phyloP scores from a whole-genome alignment of 2,888 invertebrate species.

The Boloria euphrosyne region DNA sequence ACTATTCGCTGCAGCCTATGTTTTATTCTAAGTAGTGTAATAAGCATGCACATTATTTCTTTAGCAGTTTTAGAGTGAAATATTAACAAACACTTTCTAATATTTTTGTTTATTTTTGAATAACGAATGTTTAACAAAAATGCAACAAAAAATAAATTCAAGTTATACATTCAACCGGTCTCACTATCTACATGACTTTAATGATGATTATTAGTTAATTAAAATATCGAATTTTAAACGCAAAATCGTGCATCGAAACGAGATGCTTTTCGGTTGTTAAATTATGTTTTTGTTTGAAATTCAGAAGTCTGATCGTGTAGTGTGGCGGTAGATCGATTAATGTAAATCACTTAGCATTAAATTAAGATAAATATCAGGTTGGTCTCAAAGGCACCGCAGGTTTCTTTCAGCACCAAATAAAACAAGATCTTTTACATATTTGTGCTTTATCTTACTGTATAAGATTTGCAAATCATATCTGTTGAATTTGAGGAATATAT shows the following conservation, averaged over 20 bases:
- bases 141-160: not conserved
- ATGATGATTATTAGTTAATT: constrained; percentile 4
- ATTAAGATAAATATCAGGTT: constrained; percentile 24
- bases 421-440: constrained; percentile 9
- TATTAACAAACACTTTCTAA: too few species aligned
- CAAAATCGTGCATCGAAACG: not conserved
- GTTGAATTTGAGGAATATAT: not conserved
- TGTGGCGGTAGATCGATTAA: constrained; percentile 20
- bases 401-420: constrained; percentile 3
- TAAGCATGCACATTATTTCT: too few species aligned
- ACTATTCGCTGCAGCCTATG: too few species aligned
- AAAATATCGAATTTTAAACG: constrained; percentile 7
- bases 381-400: constrained; percentile 14
- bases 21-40: too few species aligned
- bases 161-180: not conserved
- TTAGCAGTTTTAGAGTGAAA: too few species aligned
- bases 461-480: constrained; percentile 1
- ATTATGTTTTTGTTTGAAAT: constrained; percentile 5
- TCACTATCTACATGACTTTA: too few species aligned
- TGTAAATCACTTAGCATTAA: constrained; percentile 25
- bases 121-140: not conserved
- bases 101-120: too few species aligned
- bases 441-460: constrained; percentile 10
- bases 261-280: constrained; percentile 1
- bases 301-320: constrained; percentile 3